Percentiles rank a stretch among this genome's conserved stretches.
Conservation (phyloP, 2,113 vertebrate species). For the Jaculus jaculus region DNA sequence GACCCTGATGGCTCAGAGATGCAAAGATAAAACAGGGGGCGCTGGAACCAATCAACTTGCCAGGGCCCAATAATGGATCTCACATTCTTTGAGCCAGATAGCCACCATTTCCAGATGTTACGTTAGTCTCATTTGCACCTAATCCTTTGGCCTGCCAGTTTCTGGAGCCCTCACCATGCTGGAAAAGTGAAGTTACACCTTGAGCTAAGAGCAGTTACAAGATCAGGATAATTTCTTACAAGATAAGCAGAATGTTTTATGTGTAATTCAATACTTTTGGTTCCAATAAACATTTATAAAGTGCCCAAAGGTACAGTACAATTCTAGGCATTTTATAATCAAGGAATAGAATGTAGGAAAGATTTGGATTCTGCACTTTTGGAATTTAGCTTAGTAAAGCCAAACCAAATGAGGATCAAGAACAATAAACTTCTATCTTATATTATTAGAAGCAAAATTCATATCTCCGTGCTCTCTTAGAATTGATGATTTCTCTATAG, state of each 20-base stretch:
- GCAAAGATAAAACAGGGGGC: background rate
- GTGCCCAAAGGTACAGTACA: slow-evolving; percentile 10
- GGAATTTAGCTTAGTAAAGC: slow-evolving; percentile 34
- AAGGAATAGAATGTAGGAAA: slow-evolving; percentile 12
- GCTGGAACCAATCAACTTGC: slow-evolving; percentile 65
- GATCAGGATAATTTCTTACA: slow-evolving; percentile 59
- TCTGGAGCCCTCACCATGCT: slow-evolving; percentile 29
- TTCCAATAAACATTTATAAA: slow-evolving; percentile 67
- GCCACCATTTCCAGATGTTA: slow-evolving; percentile 9
- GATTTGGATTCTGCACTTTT: slow-evolving; percentile 42
- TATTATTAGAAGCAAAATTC: slow-evolving; percentile 14
- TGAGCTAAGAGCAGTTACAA: slow-evolving; percentile 36
- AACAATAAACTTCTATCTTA: slow-evolving; percentile 28
- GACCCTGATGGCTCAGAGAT: background rate
- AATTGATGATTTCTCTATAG: background rate
- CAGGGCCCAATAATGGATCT: slow-evolving; percentile 12
- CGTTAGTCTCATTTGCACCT: slow-evolving; percentile 54
- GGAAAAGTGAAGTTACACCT: slow-evolving; percentile 59
- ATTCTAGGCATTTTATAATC: slow-evolving; percentile 53
- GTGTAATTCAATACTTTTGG: slow-evolving; percentile 59
- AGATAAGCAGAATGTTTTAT: slow-evolving; percentile 60
- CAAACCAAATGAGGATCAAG: slow-evolving; percentile 51
- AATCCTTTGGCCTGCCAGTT: slow-evolving; percentile 55
- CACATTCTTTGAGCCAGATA: slow-evolving; percentile 60
- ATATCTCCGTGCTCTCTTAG: background rate